A percentile compares a stretch with the other conserved stretches of the same genome.
These are phyloP conservation scores for Bradysia coprophila DNA, from an alignment of 1,140 invertebrate species.

Conservation along the genomic window DNA sequence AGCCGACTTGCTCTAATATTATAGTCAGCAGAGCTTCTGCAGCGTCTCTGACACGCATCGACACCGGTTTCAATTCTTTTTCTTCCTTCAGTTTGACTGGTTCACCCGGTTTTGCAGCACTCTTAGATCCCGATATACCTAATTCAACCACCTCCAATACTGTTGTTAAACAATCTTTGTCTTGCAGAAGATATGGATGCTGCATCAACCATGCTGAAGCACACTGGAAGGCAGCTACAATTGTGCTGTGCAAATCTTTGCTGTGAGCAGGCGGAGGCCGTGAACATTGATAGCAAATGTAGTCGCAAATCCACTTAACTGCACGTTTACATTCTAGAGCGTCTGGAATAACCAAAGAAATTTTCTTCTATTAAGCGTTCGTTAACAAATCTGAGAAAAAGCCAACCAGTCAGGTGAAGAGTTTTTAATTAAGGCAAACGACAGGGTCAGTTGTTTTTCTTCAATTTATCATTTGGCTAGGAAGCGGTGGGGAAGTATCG, in stretches of 20 bases:
- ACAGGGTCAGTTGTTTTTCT: too few relatives aligned
- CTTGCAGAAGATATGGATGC: slow-evolving; percentile 70
- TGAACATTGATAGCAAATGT: slow-evolving; percentile 90
- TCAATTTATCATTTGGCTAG: too few relatives aligned
- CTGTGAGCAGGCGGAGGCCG: slow-evolving; percentile 90
- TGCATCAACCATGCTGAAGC: slow-evolving; percentile 83
- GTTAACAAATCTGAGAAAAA: too few relatives aligned
- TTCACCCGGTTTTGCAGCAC: slow-evolving; percentile 70
- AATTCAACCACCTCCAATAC: slow-evolving; percentile 94
- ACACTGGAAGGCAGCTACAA: slow-evolving; percentile 86
- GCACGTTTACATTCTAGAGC: slow-evolving; percentile 74
- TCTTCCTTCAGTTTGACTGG: slow-evolving; percentile 84
- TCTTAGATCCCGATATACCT: slow-evolving; percentile 91
- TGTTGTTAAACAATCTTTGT: slow-evolving; percentile 80
- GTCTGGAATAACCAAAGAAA: slow-evolving; percentile 31
- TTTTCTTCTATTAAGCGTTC: too few relatives aligned
- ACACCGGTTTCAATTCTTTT: slow-evolving; percentile 89
- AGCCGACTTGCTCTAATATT: slow-evolving; percentile 80
- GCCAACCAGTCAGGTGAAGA: too few relatives aligned
- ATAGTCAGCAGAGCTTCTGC: slow-evolving; percentile 81
- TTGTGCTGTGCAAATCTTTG: slow-evolving; percentile 93
- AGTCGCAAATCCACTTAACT: slow-evolving; percentile 97
- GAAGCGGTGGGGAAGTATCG: too few relatives aligned
- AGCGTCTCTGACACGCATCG: slow-evolving; percentile 87
- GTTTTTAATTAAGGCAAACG: too few relatives aligned